phyloP scores from a whole-genome alignment of 1,140 invertebrate species.

The Anoplophora glabripennis region DNA sequence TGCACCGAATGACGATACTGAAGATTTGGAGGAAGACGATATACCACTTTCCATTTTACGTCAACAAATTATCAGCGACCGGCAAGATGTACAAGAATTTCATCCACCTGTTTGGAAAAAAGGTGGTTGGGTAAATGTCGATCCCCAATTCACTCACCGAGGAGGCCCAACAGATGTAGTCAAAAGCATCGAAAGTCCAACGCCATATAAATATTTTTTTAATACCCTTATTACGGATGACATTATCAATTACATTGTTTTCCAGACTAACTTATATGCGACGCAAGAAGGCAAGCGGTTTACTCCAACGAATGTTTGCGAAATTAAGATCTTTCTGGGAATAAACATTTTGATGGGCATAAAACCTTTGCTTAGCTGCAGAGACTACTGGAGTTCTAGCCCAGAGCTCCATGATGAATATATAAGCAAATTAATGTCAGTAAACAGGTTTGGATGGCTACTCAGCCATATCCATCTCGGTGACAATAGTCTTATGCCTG shows the following conservation, averaged over 20 bases:
- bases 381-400: conserved; percentile 13
- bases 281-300: background rate
- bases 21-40: background rate
- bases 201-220: conserved; percentile 1
- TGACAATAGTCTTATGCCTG: conserved; percentile 34
- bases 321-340: conserved; percentile 27
- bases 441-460: conserved; percentile 18
- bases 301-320: background rate
- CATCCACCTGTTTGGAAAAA: background rate
- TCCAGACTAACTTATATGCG: conserved; percentile 4
- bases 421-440: conserved; percentile 20
- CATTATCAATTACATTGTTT: background rate
- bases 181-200: background rate
- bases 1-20: background rate
- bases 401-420: conserved; percentile 18
- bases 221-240: background rate
- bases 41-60: background rate
- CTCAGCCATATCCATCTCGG: conserved; percentile 35
- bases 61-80: background rate
- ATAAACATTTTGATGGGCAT: conserved; percentile 31
- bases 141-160: background rate
- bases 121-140: background rate
- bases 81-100: background rate
- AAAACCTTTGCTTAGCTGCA: conserved; percentile 16
- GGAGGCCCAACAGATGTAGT: background rate